These are phyloP conservation scores for Rhinoraja longicauda DNA, from an alignment of 2,797 vertebrate species.

Conservation along the genomic window DNA sequence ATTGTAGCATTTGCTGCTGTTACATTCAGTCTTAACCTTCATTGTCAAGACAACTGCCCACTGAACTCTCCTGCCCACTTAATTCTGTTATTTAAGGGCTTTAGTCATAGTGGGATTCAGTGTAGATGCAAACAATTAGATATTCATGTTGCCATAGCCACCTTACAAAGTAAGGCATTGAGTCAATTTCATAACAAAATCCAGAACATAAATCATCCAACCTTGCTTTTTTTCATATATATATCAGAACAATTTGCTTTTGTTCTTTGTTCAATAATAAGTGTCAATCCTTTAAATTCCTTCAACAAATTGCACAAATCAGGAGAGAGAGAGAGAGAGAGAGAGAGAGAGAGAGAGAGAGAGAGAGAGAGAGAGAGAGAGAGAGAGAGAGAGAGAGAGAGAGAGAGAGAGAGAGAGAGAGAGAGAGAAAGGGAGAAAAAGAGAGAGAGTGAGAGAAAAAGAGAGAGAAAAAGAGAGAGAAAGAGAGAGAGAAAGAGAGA, in stretches of 20 bases:
- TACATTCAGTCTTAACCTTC: neutral
- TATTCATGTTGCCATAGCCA: constrained; percentile 36
- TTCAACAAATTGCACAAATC: neutral
- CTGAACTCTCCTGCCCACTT: constrained; percentile 9
- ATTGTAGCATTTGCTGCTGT: neutral
- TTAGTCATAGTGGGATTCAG: constrained; percentile 3
- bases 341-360: too few relatives aligned
- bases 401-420: neutral
- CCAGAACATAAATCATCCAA: neutral
- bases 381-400: neutral
- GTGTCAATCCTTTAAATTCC: neutral
- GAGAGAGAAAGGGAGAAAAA: too few relatives aligned
- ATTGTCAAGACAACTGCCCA: neutral
- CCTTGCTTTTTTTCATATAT: neutral
- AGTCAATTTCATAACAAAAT: neutral
- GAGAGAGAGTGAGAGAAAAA: neutral
- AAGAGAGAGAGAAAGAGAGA: neutral
- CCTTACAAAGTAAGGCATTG: neutral
- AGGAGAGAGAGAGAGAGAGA: neutral
- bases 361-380: neutral
- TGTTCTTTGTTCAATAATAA: neutral
- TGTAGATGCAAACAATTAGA: constrained; percentile 28
- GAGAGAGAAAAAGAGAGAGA: neutral
- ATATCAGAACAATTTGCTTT: neutral
- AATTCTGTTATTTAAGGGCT: neutral